phyloP scores from a whole-genome alignment of 2,888 invertebrate genomes.

The Zelleria hepariella region DNA sequence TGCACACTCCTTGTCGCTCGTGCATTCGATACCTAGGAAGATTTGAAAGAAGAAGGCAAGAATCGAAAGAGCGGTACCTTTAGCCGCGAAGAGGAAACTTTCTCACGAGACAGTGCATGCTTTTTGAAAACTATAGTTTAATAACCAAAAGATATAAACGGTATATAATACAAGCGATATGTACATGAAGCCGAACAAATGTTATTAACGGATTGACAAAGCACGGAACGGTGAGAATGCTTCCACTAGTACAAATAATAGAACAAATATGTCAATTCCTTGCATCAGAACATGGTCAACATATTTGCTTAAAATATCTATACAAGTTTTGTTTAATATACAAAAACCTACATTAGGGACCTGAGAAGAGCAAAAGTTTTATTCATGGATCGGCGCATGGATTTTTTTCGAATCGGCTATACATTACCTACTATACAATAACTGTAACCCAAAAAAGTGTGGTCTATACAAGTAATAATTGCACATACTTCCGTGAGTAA shows the following conservation, averaged over 20 bases:
- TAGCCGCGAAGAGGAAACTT: constrained; percentile 91
- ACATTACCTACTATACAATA: neutral
- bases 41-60: constrained; percentile 72
- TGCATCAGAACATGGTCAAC: neutral
- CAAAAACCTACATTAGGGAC: neutral
- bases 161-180: constrained; percentile 75
- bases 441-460: neutral
- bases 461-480: neutral
- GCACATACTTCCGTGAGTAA: neutral
- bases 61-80: constrained; percentile 82
- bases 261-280: neutral
- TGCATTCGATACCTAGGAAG: constrained; percentile 87
- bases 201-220: constrained; percentile 66
- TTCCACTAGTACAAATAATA: constrained; percentile 50
- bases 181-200: constrained; percentile 73
- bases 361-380: neutral
- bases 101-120: constrained; percentile 83
- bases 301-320: neutral
- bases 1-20: constrained; percentile 91
- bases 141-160: constrained; percentile 67
- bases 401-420: neutral
- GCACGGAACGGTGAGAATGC: constrained; percentile 74
- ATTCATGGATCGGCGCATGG: neutral
- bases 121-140: constrained; percentile 71
- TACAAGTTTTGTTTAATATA: neutral